Percentiles rank a stretch among this genome's conserved stretches.
phyloP scores from a whole-genome alignment of 2,113 vertebrate species.

The Menura novaehollandiae region DNA sequence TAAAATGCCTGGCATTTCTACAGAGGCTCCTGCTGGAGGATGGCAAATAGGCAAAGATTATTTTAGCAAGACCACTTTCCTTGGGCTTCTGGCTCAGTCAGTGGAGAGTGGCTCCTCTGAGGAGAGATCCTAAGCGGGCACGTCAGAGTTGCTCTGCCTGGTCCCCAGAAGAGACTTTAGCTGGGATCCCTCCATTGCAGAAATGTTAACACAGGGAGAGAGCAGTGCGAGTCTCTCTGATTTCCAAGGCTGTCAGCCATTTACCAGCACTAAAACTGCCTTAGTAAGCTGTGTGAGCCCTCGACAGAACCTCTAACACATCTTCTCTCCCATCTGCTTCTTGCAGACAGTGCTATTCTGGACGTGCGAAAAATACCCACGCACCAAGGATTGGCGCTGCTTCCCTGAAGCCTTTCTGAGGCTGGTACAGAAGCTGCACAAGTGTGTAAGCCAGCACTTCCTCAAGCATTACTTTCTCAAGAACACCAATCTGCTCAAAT shows the following conservation, averaged over 20 bases:
- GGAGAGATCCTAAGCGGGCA: not conserved
- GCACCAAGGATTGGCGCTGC: slow-evolving; percentile 72
- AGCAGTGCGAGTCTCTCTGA: not conserved
- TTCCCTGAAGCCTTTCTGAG: slow-evolving; percentile 72
- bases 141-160: not conserved
- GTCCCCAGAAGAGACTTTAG: not conserved
- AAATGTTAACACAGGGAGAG: not conserved
- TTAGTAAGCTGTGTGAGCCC: slow-evolving; percentile 41
- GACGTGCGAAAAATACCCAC: slow-evolving; percentile 83
- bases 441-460: slow-evolving; percentile 80
- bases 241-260: slow-evolving; percentile 22
- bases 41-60: not conserved
- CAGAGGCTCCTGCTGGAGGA: not conserved
- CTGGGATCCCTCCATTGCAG: not conserved
- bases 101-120: not conserved
- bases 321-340: slow-evolving; percentile 38
- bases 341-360: slow-evolving; percentile 81
- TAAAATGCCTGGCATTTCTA: not conserved
- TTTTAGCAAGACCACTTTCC: not conserved
- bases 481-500: slow-evolving; percentile 80
- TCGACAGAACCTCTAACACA: slow-evolving; percentile 55
- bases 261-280: slow-evolving; percentile 3
- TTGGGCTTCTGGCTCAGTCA: not conserved
- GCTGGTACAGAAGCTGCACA: slow-evolving; percentile 77
- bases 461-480: slow-evolving; percentile 79